Evolutionary conservation across 1,140 invertebrate species (phyloP).

Genomic region (Aphaenogaster rudis): DNA sequence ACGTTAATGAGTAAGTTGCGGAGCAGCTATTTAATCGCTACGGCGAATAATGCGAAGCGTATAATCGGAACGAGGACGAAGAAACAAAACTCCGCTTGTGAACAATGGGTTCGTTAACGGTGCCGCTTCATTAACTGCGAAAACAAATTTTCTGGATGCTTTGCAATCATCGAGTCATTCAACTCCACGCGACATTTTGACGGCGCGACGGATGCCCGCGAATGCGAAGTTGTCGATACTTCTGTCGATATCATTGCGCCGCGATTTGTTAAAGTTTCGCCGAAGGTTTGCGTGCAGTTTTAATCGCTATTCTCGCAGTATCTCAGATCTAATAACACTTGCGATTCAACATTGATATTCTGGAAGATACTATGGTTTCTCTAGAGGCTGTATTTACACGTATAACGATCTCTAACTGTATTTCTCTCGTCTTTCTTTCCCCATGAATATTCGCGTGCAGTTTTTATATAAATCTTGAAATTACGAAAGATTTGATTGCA

Average conservation of each 20-base stretch:
- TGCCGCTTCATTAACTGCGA: conserved; percentile 63
- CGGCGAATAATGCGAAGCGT: conserved; percentile 10
- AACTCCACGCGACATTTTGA: conserved; percentile 55
- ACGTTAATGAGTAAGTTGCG: conserved; percentile 62
- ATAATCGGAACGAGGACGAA: conserved; percentile 65
- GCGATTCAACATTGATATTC: neutral
- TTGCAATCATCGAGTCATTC: conserved; percentile 81
- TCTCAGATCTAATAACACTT: conserved; percentile 1
- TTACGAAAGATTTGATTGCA: conserved; percentile 17
- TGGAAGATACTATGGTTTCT: neutral
- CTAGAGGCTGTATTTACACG: neutral
- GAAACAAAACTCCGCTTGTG: conserved; percentile 66
- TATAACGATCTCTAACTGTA: neutral
- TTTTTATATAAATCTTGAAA: conserved; percentile 27
- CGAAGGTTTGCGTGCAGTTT: conserved; percentile 25
- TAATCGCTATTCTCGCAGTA: conserved; percentile 15
- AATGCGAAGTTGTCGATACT: conserved; percentile 48
- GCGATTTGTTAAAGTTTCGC: conserved; percentile 45
- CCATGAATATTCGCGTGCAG: neutral
- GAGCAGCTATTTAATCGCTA: conserved; percentile 65
- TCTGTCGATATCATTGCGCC: conserved; percentile 13
- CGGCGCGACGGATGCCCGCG: conserved; percentile 32
- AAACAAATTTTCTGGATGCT: conserved; percentile 77
- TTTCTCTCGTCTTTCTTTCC: neutral
- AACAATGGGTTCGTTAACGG: conserved; percentile 76